These are phyloP conservation scores for Spisula subtruncata DNA, from an alignment of 2,888 invertebrate genomes.

Conservation along the genomic window DNA sequence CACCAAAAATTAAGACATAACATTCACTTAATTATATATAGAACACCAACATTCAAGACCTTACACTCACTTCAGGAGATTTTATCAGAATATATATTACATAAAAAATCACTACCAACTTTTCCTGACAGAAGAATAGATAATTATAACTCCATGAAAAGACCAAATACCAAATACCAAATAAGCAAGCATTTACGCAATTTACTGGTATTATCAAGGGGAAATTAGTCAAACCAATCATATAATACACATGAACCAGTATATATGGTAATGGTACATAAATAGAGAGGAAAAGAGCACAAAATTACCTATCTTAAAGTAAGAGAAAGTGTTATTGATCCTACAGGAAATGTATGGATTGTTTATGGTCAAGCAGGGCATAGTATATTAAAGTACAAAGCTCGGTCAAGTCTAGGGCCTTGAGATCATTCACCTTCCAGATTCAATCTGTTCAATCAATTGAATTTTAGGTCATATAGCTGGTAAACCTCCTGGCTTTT, in stretches of 20 bases:
- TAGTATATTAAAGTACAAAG: not conserved
- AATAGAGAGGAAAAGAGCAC: not conserved
- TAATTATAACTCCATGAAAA: not conserved
- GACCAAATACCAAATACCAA: not conserved
- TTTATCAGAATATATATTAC: constrained; percentile 16
- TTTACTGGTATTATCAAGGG: not conserved
- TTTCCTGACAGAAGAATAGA: not conserved
- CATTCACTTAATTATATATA: too few relatives aligned
- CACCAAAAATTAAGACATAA: too few relatives aligned
- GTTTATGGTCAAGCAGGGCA: not conserved
- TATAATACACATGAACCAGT: not conserved
- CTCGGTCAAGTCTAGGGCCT: too few relatives aligned
- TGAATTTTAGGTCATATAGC: too few relatives aligned
- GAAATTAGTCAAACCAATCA: not conserved
- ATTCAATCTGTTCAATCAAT: too few relatives aligned
- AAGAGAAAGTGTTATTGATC: not conserved
- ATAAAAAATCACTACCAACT: not conserved
- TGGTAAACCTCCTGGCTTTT: too few relatives aligned
- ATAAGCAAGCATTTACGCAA: not conserved
- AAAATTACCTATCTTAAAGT: not conserved
- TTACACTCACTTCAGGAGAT: constrained; percentile 13
- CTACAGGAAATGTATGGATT: not conserved
- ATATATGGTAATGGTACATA: not conserved
- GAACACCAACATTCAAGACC: too few relatives aligned
- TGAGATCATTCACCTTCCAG: too few relatives aligned